Evolutionary conservation across 2,113 vertebrate genomes (phyloP).

Genomic region (Tachysurus fulvidraco): DNA sequence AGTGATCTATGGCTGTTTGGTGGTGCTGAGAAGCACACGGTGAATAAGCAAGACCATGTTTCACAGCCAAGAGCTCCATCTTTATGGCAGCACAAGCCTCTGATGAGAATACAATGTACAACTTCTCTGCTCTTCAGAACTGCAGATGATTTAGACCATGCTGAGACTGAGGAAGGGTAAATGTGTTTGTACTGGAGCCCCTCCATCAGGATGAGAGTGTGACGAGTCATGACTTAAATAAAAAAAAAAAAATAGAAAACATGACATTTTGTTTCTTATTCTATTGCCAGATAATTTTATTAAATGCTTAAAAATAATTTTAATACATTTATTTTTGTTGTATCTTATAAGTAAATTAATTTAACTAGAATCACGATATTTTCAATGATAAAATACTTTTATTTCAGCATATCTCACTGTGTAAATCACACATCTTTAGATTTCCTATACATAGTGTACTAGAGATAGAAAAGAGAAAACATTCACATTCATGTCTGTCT

Average conservation of each 20-base stretch:
- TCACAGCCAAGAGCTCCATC: conserved; percentile 88
- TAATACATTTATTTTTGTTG: background rate
- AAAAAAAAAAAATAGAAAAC: background rate
- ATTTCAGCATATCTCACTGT: background rate
- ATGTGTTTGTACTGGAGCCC: conserved; percentile 78
- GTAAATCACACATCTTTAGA: background rate
- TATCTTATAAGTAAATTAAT: background rate
- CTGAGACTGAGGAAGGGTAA: conserved; percentile 82
- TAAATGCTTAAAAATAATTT: background rate
- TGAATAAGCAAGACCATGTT: conserved; percentile 96
- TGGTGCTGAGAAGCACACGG: conserved; percentile 78
- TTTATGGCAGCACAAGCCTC: conserved; percentile 88
- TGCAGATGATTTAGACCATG: conserved; percentile 92
- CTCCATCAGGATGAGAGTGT: conserved; percentile 60
- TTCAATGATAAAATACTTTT: background rate
- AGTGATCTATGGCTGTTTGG: conserved; percentile 93
- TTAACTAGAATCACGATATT: background rate
- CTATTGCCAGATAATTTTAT: background rate
- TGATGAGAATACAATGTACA: conserved; percentile 94
- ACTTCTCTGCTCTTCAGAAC: conserved; percentile 95
- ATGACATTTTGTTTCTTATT: background rate
- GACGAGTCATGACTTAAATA: background rate
- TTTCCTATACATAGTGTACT: background rate
- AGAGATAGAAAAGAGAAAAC: background rate
- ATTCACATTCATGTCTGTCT: background rate